These are phyloP conservation scores for Aplocera efformata DNA, from an alignment of 2,888 invertebrate species.

Conservation along the genomic window DNA sequence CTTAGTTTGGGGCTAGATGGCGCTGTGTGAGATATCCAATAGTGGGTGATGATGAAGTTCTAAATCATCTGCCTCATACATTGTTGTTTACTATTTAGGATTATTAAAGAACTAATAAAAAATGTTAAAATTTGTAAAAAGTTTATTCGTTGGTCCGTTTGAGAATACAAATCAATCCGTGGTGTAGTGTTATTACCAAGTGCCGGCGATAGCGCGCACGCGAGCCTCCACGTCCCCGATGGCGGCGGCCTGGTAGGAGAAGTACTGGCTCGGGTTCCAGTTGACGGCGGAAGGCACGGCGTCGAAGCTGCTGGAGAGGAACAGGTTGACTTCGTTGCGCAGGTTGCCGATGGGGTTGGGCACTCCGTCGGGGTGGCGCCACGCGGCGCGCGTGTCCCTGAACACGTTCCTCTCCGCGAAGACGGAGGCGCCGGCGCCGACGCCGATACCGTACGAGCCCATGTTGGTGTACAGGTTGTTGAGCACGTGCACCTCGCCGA, in stretches of 20 bases:
- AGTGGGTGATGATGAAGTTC: too few relatives aligned
- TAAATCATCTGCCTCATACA: too few relatives aligned
- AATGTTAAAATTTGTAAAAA: not conserved
- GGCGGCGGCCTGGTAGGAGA: slow-evolving; percentile 4
- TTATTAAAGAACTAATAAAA: too few relatives aligned
- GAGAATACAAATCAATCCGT: too few relatives aligned
- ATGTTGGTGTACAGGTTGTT: slow-evolving; percentile 26
- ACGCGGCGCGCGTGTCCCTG: slow-evolving; percentile 16
- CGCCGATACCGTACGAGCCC: slow-evolving; percentile 20
- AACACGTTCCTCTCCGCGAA: slow-evolving; percentile 24
- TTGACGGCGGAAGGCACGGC: slow-evolving; percentile 9
- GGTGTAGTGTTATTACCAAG: slow-evolving; percentile 1
- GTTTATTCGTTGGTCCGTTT: too few relatives aligned
- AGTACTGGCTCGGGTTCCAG: slow-evolving; percentile 16
- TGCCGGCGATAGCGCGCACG: slow-evolving; percentile 13
- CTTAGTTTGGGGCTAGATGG: too few relatives aligned
- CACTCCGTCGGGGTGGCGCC: slow-evolving; percentile 14
- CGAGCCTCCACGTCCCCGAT: slow-evolving; percentile 13
- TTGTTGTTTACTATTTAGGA: too few relatives aligned
- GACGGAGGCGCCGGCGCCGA: slow-evolving; percentile 17
- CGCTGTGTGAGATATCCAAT: too few relatives aligned
- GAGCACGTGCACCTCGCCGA: slow-evolving; percentile 19
- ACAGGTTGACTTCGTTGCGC: slow-evolving; percentile 1
- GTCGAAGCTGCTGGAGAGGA: slow-evolving; percentile 9
- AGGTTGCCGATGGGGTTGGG: slow-evolving; percentile 17